phyloP scores from a whole-genome alignment of 2,888 invertebrate species.

The Drosophila setosimentum region DNA sequence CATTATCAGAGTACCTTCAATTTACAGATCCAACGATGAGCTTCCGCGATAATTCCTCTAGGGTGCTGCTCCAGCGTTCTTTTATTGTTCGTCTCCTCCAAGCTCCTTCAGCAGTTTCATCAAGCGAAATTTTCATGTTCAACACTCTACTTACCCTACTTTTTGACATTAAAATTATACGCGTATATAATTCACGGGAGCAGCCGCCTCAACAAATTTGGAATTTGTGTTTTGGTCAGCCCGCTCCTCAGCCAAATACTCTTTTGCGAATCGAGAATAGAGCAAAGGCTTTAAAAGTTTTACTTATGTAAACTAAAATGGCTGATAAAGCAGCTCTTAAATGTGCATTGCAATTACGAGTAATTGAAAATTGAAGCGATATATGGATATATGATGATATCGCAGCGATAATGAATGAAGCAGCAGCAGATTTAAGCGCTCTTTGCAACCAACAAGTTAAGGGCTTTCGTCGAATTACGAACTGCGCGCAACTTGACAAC shows the following conservation, averaged over 20 bases:
- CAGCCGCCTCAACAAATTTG: constrained; percentile 28
- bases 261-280: constrained; percentile 64
- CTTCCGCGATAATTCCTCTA: not conserved
- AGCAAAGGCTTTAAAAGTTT: constrained; percentile 31
- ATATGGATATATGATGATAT: not conserved
- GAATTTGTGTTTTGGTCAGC: constrained; percentile 30
- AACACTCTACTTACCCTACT: constrained; percentile 68
- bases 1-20: constrained; percentile 34
- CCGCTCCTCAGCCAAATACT: constrained; percentile 54
- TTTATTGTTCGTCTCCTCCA: not conserved
- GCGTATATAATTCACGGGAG: constrained; percentile 45
- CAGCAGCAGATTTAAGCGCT: constrained; percentile 57
- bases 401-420: constrained; percentile 8
- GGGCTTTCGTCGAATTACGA: constrained; percentile 35
- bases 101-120: not conserved
- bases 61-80: not conserved
- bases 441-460: constrained; percentile 32
- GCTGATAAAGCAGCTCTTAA: constrained; percentile 54
- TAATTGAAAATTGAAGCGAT: constrained; percentile 16
- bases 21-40: not conserved
- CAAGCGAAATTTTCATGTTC: not conserved
- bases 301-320: constrained; percentile 35
- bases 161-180: constrained; percentile 8
- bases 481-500: constrained; percentile 16
- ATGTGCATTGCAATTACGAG: constrained; percentile 42